These are phyloP conservation scores for Cyrtonyx montezumae DNA, from an alignment of 2,113 vertebrate genomes.

Conservation along the genomic window DNA sequence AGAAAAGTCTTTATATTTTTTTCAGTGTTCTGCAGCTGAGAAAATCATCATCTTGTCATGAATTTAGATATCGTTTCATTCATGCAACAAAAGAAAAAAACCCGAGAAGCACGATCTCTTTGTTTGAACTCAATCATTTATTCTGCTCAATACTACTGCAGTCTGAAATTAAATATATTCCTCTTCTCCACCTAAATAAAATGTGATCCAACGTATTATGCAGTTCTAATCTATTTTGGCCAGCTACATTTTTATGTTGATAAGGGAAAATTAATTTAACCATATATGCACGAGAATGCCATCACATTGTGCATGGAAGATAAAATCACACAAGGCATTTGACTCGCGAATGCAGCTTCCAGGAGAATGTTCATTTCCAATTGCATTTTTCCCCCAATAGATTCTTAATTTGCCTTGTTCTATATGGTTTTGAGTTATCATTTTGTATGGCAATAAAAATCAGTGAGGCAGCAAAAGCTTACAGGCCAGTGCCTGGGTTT, in stretches of 20 bases:
- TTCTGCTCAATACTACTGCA: conserved; percentile 8
- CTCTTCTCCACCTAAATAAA: conserved; percentile 45
- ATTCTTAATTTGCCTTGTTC: conserved; percentile 75
- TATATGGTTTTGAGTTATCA: conserved; percentile 64
- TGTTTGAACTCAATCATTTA: conserved; percentile 44
- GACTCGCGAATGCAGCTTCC: conserved; percentile 25
- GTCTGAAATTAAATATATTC: conserved; percentile 55
- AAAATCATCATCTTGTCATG: conserved; percentile 6
- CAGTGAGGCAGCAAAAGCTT: conserved; percentile 60
- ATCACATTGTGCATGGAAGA: conserved; percentile 19
- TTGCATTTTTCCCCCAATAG: conserved; percentile 38
- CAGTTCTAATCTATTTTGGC: conserved; percentile 49
- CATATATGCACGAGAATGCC: conserved; percentile 27
- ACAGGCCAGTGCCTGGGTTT: conserved; percentile 41
- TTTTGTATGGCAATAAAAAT: conserved; percentile 63
- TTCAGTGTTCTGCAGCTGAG: neutral
- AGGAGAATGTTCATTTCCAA: conserved; percentile 52
- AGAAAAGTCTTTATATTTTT: neutral
- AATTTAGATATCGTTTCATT: conserved; percentile 3
- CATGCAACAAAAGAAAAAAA: neutral
- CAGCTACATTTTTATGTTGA: conserved; percentile 40
- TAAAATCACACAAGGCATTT: conserved; percentile 54
- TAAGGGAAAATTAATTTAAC: conserved; percentile 67
- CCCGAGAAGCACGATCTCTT: neutral
- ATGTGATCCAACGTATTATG: conserved; percentile 28